A percentile compares a stretch with the other conserved stretches of the same genome.
Conservation (phyloP, 2,113 vertebrate species). For the Gavia stellata region DNA sequence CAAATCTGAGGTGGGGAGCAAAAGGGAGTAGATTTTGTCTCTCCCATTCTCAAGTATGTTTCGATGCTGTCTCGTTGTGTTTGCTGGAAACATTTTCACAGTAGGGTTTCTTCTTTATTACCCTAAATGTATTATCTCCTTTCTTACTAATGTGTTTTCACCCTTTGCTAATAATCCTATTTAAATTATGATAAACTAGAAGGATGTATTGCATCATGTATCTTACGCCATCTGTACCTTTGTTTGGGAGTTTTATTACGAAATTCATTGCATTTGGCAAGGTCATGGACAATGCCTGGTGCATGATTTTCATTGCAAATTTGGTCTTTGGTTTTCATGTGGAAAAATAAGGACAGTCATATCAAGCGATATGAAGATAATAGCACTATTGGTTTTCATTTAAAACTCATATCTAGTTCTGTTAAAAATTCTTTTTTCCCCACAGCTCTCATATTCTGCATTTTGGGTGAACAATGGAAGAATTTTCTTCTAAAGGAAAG, state of each 20-base stretch:
- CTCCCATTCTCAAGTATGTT: not conserved
- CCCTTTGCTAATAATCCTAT: not conserved
- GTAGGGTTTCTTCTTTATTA: not conserved
- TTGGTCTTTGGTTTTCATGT: accelerated
- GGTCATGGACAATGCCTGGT: not conserved
- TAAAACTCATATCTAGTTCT: not conserved
- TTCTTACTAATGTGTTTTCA: not conserved
- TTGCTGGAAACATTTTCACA: not conserved
- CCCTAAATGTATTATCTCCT: not conserved
- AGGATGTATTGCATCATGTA: not conserved
- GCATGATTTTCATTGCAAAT: not conserved
- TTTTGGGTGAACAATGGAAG: not conserved
- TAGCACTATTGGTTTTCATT: not conserved
- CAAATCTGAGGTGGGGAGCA: not conserved
- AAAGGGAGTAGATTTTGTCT: not conserved
- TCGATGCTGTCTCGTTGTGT: not conserved
- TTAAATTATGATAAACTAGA: not conserved
- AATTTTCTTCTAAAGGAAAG: not conserved
- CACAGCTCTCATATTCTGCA: not conserved
- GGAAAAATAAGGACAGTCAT: not conserved
- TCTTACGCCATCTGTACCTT: not conserved
- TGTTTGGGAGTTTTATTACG: not conserved
- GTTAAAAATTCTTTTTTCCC: not conserved
- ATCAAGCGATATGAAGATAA: not conserved
- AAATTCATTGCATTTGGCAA: not conserved